These are phyloP conservation scores for Xenops minutus DNA, from an alignment of 2,797 vertebrate genomes.

Conservation along the genomic window DNA sequence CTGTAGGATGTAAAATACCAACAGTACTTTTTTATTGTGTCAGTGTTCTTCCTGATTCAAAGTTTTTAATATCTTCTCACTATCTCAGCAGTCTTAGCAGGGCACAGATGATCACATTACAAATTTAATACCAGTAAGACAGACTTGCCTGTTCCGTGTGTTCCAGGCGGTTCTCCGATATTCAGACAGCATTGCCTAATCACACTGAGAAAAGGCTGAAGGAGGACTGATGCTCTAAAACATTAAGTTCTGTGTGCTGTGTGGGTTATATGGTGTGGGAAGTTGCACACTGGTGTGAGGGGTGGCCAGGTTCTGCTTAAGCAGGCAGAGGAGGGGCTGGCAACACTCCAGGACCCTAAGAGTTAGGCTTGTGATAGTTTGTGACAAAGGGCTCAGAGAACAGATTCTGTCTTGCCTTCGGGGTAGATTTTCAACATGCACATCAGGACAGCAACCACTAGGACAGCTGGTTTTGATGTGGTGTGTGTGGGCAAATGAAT, in stretches of 20 bases:
- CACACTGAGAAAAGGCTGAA: background rate
- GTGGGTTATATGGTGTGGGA: background rate
- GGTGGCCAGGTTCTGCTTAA: background rate
- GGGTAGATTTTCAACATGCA: background rate
- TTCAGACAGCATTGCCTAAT: background rate
- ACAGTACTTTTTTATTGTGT: background rate
- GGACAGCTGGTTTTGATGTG: background rate
- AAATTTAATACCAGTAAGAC: background rate
- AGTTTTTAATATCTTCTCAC: background rate
- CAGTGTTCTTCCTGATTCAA: background rate
- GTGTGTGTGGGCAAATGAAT: background rate
- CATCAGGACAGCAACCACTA: background rate
- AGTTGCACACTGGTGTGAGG: background rate
- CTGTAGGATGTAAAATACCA: background rate
- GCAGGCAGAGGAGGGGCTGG: background rate
- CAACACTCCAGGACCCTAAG: background rate
- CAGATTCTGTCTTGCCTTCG: background rate
- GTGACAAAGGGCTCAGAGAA: background rate
- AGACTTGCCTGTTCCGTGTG: accelerated
- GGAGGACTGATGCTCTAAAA: background rate
- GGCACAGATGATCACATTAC: background rate
- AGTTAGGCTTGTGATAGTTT: background rate
- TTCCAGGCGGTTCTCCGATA: background rate
- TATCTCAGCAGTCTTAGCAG: background rate
- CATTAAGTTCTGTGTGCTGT: accelerated